phyloP scores from a whole-genome alignment of 1,140 invertebrate species.

The Solenopsis fugax region DNA sequence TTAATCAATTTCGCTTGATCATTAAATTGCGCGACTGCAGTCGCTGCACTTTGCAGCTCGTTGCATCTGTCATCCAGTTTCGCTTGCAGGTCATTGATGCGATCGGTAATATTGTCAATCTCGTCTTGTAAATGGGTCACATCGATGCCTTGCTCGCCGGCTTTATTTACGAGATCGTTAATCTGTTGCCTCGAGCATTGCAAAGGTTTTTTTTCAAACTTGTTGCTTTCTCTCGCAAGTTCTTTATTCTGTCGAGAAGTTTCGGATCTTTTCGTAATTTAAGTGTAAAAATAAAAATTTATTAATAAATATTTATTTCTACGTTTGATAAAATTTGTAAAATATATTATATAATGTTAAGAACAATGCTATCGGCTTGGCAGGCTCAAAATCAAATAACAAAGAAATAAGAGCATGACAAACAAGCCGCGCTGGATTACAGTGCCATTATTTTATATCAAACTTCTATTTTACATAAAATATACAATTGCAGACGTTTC shows the following conservation, averaged over 20 bases:
- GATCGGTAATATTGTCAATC: slow-evolving; percentile 92
- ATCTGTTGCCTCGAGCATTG: slow-evolving; percentile 90
- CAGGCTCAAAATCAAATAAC: too few species aligned
- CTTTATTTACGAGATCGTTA: slow-evolving; percentile 91
- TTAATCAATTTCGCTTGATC: slow-evolving; percentile 93
- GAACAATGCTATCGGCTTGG: too few species aligned
- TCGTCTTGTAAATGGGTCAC: slow-evolving; percentile 92
- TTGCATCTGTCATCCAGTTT: slow-evolving; percentile 93
- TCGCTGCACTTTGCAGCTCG: slow-evolving; percentile 94
- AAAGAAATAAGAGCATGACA: too few species aligned
- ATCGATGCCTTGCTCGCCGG: slow-evolving; percentile 90
- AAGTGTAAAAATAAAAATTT: too few species aligned
- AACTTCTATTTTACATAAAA: too few species aligned
- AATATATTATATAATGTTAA: too few species aligned
- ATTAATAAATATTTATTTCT: too few species aligned
- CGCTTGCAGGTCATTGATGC: slow-evolving; percentile 92
- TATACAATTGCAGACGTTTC: too few species aligned
- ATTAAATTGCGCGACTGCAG: slow-evolving; percentile 94
- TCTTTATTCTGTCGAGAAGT: slow-evolving; percentile 93
- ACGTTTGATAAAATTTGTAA: too few species aligned
- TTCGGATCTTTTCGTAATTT: slow-evolving; percentile 89
- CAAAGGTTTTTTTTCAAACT: slow-evolving; percentile 92
- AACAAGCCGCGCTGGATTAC: too few species aligned
- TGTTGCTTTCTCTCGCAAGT: slow-evolving; percentile 91
- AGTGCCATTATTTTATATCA: too few species aligned